Conservation (phyloP, 2,888 invertebrate species). For the Ceriagrion tenellum region DNA sequence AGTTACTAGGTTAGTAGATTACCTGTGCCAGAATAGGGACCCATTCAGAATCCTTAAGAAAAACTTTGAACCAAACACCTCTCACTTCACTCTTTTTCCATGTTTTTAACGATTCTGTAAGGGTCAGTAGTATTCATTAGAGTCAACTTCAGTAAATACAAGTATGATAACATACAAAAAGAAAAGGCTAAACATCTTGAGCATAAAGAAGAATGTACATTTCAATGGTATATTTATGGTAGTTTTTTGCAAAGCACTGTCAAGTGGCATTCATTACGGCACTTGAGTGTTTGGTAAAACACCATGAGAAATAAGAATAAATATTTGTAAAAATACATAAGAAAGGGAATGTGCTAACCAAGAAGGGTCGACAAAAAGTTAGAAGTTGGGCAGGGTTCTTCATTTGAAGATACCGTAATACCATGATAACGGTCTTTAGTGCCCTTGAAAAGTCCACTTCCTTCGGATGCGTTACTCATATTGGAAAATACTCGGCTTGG, state of each 20-base stretch:
- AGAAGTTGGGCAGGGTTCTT: conserved; percentile 80
- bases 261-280: too few relatives aligned
- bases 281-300: too few relatives aligned
- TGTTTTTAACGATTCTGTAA: conserved; percentile 84
- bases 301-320: not conserved
- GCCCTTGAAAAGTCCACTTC: conserved; percentile 71
- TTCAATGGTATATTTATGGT: too few relatives aligned
- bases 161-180: too few relatives aligned
- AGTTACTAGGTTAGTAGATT: conserved; percentile 70
- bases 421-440: conserved; percentile 85
- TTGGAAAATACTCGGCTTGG: not conserved
- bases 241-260: too few relatives aligned
- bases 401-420: conserved; percentile 84
- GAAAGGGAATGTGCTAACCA: conserved; percentile 78
- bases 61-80: conserved; percentile 90
- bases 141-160: too few relatives aligned
- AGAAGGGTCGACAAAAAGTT: conserved; percentile 80
- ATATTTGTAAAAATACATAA: conserved; percentile 62
- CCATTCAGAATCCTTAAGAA: conserved; percentile 85
- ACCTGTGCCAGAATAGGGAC: conserved; percentile 87
- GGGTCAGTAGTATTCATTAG: not conserved
- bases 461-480: not conserved
- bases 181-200: too few relatives aligned
- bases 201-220: too few relatives aligned
- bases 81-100: conserved; percentile 85